A percentile compares a stretch with the other conserved stretches of the same genome.
These are phyloP conservation scores for Sinelater perroti DNA, from an alignment of 2,888 invertebrate genomes.

Conservation along the genomic window DNA sequence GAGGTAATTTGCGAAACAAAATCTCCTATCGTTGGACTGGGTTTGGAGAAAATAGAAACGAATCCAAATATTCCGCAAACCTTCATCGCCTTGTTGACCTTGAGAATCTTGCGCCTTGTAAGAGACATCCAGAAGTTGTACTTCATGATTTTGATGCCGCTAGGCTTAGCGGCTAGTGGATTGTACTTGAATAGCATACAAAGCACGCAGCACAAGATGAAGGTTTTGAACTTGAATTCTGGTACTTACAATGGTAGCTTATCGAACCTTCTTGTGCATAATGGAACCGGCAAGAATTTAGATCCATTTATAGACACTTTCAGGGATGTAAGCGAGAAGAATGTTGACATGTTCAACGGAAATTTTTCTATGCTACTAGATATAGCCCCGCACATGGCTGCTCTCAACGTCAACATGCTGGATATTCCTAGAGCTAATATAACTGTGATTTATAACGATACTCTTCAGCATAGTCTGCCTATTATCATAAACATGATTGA, in stretches of 20 bases:
- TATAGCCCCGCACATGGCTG: conserved; percentile 73
- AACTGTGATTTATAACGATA: conserved; percentile 78
- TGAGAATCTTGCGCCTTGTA: conserved; percentile 72
- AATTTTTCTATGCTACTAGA: conserved; percentile 71
- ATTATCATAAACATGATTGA: conserved; percentile 76
- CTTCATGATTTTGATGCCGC: conserved; percentile 77
- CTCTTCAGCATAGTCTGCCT: conserved; percentile 81
- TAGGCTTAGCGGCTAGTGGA: conserved; percentile 73
- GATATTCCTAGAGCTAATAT: conserved; percentile 65
- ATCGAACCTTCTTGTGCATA: conserved; percentile 70
- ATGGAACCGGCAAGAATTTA: conserved; percentile 61
- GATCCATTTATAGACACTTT: conserved; percentile 55
- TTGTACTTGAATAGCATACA: conserved; percentile 70
- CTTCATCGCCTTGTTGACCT: conserved; percentile 72
- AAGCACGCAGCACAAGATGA: conserved; percentile 70
- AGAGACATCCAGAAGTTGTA: conserved; percentile 74
- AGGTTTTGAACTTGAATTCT: conserved; percentile 69
- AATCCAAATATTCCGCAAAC: conserved; percentile 70
- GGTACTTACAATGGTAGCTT: conserved; percentile 66
- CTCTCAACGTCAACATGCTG: conserved; percentile 69
- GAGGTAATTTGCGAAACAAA: conserved; percentile 62
- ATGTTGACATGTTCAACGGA: conserved; percentile 68
- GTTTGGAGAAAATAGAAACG: conserved; percentile 71
- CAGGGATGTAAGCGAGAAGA: conserved; percentile 53
- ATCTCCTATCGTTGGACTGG: conserved; percentile 65